Conservation (phyloP, 2,113 vertebrate species). For the Uropsilus gracilis region DNA sequence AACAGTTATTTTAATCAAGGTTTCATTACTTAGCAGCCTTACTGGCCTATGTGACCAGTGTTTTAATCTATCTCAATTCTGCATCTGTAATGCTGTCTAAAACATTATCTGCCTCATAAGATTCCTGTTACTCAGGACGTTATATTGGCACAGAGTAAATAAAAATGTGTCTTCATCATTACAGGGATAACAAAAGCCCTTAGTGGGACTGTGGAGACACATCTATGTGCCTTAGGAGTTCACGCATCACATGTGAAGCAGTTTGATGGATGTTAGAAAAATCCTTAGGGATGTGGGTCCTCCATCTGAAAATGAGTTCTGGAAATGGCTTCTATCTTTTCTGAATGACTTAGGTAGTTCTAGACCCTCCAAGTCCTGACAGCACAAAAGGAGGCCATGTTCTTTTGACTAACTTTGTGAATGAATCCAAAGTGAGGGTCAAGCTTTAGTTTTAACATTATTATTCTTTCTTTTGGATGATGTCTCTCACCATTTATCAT, state of each 20-base stretch:
- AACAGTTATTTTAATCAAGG: neutral
- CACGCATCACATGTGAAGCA: neutral
- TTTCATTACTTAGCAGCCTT: neutral
- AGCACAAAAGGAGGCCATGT: neutral
- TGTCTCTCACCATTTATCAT: neutral
- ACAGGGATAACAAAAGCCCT: neutral
- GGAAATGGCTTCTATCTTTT: neutral
- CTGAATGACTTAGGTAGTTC: neutral
- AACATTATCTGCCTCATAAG: neutral
- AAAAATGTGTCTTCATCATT: neutral
- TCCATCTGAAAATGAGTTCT: neutral
- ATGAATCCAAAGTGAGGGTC: neutral
- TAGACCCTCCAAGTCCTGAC: neutral
- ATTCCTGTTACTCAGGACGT: too few species aligned
- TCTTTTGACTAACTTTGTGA: neutral
- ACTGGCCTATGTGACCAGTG: neutral
- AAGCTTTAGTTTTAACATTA: neutral
- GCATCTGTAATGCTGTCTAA: neutral
- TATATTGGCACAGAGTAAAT: neutral
- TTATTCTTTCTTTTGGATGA: constrained; percentile 10
- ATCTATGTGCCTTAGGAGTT: neutral
- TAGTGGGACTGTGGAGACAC: neutral
- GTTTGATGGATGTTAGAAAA: neutral
- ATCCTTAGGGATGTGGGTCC: neutral
- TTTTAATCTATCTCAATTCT: neutral